Evolutionary conservation across 2,113 vertebrate species (phyloP), one percentile per base, ranked within the genome.

Genomic region (Calcarius ornatus): DNA sequence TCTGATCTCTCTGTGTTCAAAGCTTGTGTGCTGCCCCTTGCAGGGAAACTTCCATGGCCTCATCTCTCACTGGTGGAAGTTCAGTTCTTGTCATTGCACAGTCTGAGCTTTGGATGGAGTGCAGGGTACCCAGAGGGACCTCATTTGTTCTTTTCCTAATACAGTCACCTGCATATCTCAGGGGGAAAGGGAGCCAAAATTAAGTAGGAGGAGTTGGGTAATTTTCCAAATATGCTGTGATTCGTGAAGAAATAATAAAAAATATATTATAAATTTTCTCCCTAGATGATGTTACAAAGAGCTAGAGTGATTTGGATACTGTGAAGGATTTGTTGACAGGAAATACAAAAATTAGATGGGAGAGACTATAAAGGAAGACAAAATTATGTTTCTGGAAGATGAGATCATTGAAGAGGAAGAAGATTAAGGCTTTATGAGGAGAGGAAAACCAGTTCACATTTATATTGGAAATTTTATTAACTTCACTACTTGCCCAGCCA

Each of bases 11-110:
- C 6, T 27, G 22, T 20, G 27, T n/a, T 81, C 57, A 81, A 54
- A 81, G 30, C 30, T 37, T 0, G 0, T 48, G 14, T 45, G 7
- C 17, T 72, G 48, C 16, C 30, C 4, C 47, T 81, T 66, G 38
- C 33, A 59, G 50, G 60, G 19, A 42, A 31, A 40, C 6, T 69
- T 17, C 40, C 21, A 9, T 12, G 63, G n/a, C 10, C 31, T 86
- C 24, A 10, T 57, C 13, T 63, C 31, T 66, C 10, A 2, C 19
- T 59, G 21, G 7, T 27, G 16, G 42, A 86, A 79, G 21, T 11
- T 51, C 65, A 56, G 25, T 31, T 12, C 35, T 25, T 77, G 14
- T n/a, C 51, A 65, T 1, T 8, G 28, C 38, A 45, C 23, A 60
- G 33, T 37, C 2, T 60, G 50, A 77, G 24, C 47, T 78, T 68